Base-by-base conservation (phyloP, 2,797 vertebrate genomes). In the Typhlichthys subterraneus region DNA sequence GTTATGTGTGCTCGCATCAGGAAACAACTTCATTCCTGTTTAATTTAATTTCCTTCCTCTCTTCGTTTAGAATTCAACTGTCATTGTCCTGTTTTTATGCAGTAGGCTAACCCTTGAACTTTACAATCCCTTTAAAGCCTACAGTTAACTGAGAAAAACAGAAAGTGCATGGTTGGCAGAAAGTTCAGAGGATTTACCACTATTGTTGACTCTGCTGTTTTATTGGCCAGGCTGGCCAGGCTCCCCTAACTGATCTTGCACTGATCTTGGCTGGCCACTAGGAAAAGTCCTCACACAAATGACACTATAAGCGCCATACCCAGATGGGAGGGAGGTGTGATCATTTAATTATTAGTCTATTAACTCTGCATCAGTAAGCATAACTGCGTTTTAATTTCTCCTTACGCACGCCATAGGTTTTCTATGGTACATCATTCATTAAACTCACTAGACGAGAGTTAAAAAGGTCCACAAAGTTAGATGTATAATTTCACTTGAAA, bases 71-170 rank as follows among this genome's bases (percentile, higher is more conserved):
- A 55, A 63, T 67, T 78, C 58, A 73, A 68, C 31, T 48, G 63
- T 58, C 75, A 63, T 72, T 76, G 84, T 85, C 78, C 78, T 80
- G 79, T 87, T 85, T 83, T 77, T 63, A 55, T 64, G 56, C 68
- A 75, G 72, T 73, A 29, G 23, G 23, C 23, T 29, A 71, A 85
- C 63, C 72, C 13, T 31, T 73, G 70, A 85, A 79, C 82, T 73
- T 62, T 29, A 70, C 54, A n/a, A 72, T 82, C 65, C 76, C 38
- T 66, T 75, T 75, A n/a, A 73, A 79, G 2, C 77, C 61, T 69
- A 54, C 46, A 59, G 59, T 65, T 48, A 65, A 29, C 47, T 29
- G 48, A 57, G 14, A 57, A 31, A 8, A 38, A 31, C 38, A 59
- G 68, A 59, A 70, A 65, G 72, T 13, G 2, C 61, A 76, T 23